phyloP scores from a whole-genome alignment of 1,140 invertebrate species.

The Philotrypesis tridentata region DNA sequence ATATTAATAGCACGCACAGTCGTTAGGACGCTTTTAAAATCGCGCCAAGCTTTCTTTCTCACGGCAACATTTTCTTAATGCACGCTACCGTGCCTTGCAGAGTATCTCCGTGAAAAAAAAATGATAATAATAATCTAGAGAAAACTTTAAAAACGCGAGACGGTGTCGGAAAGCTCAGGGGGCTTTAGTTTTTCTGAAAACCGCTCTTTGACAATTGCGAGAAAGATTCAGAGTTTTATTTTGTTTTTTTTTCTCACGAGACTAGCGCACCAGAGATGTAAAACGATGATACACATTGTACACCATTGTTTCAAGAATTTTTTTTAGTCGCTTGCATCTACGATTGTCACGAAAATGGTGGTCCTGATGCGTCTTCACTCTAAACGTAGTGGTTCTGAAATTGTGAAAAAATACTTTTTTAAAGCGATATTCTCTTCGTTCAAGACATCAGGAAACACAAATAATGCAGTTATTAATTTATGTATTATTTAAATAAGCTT shows the following conservation, averaged over 20 bases:
- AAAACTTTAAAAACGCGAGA: not conserved
- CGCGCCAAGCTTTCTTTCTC: not conserved
- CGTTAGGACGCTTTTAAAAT: not conserved
- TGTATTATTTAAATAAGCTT: too few relatives aligned
- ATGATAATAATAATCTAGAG: conserved; percentile 7
- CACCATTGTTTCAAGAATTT: too few relatives aligned
- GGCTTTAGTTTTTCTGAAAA: not conserved
- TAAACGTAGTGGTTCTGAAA: too few relatives aligned
- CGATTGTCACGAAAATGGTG: too few relatives aligned
- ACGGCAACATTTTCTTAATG: conserved; percentile 22
- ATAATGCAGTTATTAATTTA: too few relatives aligned
- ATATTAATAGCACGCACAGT: not conserved
- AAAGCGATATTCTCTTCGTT: too few relatives aligned
- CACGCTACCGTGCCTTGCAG: not conserved
- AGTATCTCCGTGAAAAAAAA: not conserved
- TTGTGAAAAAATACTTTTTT: too few relatives aligned
- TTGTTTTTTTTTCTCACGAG: not conserved
- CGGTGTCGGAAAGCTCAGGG: not conserved
- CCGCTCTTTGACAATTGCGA: not conserved
- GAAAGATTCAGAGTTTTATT: not conserved
- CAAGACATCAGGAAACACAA: too few relatives aligned
- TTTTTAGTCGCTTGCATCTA: too few relatives aligned
- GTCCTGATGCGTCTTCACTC: too few relatives aligned
- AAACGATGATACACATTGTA: too few relatives aligned
- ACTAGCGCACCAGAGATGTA: not conserved